Conservation (phyloP, 2,113 vertebrate species). For the Chamaetylas fuelleborni region DNA sequence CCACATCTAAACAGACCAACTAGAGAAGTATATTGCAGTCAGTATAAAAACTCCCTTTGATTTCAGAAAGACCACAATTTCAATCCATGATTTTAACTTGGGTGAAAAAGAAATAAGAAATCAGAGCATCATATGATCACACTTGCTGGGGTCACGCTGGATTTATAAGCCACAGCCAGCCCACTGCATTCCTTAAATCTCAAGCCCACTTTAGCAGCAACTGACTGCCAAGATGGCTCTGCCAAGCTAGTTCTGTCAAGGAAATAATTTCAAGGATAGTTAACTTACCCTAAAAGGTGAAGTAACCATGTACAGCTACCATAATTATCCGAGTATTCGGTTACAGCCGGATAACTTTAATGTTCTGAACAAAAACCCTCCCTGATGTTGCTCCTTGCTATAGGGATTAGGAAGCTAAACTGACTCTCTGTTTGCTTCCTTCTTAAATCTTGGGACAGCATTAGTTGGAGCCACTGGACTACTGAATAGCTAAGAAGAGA, state of each 20-base stretch:
- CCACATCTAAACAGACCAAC: background rate
- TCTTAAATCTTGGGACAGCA: background rate
- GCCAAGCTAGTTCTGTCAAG: background rate
- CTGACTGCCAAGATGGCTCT: background rate
- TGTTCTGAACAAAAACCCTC: background rate
- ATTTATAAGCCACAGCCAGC: background rate
- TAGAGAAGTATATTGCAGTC: background rate
- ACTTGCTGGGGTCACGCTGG: background rate
- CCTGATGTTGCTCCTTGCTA: background rate
- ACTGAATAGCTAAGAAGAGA: background rate
- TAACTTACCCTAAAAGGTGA: constrained; percentile 5
- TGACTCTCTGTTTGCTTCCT: background rate
- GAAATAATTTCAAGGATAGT: background rate
- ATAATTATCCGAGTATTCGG: background rate
- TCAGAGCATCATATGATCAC: background rate
- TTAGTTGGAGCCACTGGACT: background rate
- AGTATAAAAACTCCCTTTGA: background rate
- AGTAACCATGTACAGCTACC: background rate
- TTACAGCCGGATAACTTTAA: background rate
- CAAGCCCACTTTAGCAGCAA: background rate
- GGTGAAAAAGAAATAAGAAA: background rate
- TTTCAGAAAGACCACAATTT: background rate
- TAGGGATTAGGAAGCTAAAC: background rate
- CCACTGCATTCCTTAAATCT: background rate
- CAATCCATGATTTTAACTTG: background rate